Conservation (phyloP, 2,113 vertebrate genomes). For the Solenodon paradoxus region DNA sequence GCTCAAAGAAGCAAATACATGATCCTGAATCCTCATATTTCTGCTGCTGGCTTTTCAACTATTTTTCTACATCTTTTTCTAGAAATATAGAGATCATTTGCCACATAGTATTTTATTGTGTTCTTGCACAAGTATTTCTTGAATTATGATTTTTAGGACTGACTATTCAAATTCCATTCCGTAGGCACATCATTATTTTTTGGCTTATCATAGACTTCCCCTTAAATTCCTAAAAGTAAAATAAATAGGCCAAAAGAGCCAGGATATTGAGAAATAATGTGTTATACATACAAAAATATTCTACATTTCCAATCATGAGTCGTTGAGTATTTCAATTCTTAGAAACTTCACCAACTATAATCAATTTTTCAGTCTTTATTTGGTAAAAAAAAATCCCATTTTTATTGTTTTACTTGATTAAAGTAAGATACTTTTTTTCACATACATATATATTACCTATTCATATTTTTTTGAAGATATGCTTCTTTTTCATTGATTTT, state of each 20-base stretch:
- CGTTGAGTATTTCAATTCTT: background rate
- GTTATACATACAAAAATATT: background rate
- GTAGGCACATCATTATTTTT: background rate
- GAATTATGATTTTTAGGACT: background rate
- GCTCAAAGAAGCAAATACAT: background rate
- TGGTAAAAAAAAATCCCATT: background rate
- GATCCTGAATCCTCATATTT: background rate
- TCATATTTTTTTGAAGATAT: no score
- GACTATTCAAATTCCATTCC: background rate
- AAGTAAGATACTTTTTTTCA: background rate
- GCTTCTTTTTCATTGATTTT: no score
- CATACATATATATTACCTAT: background rate
- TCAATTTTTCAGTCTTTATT: background rate
- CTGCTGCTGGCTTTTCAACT: background rate
- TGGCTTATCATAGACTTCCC: background rate
- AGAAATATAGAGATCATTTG: background rate
- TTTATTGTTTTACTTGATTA: slow-evolving; percentile 6
- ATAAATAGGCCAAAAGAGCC: background rate
- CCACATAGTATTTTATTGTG: background rate
- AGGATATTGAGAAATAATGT: background rate
- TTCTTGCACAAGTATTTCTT: background rate
- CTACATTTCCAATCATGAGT: background rate
- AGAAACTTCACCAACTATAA: background rate
- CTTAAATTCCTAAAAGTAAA: background rate
- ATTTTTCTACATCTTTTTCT: background rate